Evolutionary conservation across 2,113 vertebrate species (phyloP), one percentile per base, ranked within the genome.

Genomic region (Passer montanus): DNA sequence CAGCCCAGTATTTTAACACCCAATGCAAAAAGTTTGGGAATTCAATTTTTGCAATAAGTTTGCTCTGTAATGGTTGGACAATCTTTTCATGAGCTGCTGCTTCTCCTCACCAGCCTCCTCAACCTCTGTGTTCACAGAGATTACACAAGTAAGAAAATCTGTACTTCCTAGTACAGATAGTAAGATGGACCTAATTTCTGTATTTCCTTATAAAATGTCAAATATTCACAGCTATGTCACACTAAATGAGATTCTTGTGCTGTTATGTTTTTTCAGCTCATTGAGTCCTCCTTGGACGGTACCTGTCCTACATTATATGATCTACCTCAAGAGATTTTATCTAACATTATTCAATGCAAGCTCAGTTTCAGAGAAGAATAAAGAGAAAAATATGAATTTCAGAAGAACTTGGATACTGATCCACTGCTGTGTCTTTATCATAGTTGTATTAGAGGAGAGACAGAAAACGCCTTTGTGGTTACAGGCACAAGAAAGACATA

Each of bases 201-300:
- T 96, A 94, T 97, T 98, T 97, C 79, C 86, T 96, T 97, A 97
- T 91, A 92, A 95, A 97, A 94, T 80, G 93, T 95, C 97, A 97
- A 97, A 97, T 97, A 98, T 97, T 97, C 96, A 97, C 91, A 72
- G 3, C 4, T 26, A 90, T 89, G 81, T 96, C 89, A 97, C 97
- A 98, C 96, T 95, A 97, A 97, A 94, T 91, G 5, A 67, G 37
- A 92, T 97, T 97, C 93, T 94, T 95, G n/a, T 70, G 41, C 82
- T 97, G 86, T 70, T 93, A 56, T 96, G 39, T 96, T 87, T 96
- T 97, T 95, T 94, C 93, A 96, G 53, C 76, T 94, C 50, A 39
- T 69, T 81, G 69, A 77, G 49, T 92, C 75, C 53, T 95, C 84
- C 87, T 96, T 88, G 92, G 74, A 73, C 55, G 15, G 80, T 92